Conservation (phyloP, 2,888 invertebrate species). For the Drosophila helvetica region DNA sequence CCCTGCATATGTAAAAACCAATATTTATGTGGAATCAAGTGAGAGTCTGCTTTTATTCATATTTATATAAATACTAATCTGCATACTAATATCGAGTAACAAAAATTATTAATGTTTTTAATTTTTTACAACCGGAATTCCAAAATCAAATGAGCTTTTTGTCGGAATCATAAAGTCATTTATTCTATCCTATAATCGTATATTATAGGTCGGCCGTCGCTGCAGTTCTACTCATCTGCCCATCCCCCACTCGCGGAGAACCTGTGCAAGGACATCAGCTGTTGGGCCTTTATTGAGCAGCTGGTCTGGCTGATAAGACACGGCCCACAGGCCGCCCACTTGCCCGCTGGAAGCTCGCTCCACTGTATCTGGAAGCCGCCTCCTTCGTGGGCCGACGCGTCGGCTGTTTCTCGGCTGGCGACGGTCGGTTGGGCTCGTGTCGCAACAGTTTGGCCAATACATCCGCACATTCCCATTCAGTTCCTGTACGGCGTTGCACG, state of each 20-base stretch:
- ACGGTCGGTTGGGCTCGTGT: conserved; percentile 44
- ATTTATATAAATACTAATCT: too few species aligned
- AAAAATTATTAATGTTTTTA: too few species aligned
- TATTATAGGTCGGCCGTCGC: not conserved
- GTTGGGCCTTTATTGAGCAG: conserved; percentile 49
- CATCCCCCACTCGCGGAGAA: not conserved
- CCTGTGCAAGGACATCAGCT: conserved; percentile 55
- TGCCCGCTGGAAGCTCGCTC: conserved; percentile 48
- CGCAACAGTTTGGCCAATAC: conserved; percentile 69
- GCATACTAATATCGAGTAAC: too few species aligned
- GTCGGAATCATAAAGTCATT: too few species aligned
- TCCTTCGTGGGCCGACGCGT: conserved; percentile 28
- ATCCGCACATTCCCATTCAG: conserved; percentile 56
- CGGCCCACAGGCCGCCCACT: conserved; percentile 26
- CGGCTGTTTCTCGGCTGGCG: conserved; percentile 14
- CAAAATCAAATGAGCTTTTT: too few species aligned
- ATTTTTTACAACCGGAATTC: too few species aligned
- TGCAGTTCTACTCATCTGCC: not conserved
- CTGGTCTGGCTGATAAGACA: conserved; percentile 59
- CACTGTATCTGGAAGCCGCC: conserved; percentile 68
- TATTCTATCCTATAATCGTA: not conserved
- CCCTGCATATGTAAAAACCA: too few species aligned
- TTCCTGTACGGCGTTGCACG: conserved; percentile 75
- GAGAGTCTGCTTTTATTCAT: too few species aligned
- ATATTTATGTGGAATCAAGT: too few species aligned